phyloP scores from a whole-genome alignment of 2,113 vertebrate genomes.

The Ictalurus punctatus region DNA sequence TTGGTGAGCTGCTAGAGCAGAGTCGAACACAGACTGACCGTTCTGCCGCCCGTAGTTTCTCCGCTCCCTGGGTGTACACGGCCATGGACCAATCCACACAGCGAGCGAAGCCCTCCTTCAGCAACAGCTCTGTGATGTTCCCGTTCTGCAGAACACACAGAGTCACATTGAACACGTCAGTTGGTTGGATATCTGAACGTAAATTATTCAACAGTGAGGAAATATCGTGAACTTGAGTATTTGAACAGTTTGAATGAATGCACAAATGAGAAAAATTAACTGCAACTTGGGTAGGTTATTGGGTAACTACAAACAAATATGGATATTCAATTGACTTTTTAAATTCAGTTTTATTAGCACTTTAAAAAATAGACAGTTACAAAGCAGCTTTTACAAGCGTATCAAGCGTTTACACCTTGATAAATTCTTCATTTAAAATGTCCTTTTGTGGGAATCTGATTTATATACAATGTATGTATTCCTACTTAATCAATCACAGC shows the following conservation, averaged over 20 bases:
- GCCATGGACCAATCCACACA: constrained; percentile 98
- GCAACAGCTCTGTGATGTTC: constrained; percentile 93
- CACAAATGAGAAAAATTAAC: neutral
- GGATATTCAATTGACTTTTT: too few species aligned
- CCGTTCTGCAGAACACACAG: constrained; percentile 78
- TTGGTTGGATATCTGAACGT: neutral
- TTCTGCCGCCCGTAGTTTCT: constrained; percentile 90
- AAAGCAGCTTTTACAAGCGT: too few species aligned
- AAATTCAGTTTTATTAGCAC: too few species aligned
- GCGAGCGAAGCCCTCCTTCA: constrained; percentile 94
- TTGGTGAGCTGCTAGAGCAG: neutral
- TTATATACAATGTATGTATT: neutral
- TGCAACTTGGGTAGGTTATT: too few species aligned
- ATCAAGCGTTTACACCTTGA: neutral
- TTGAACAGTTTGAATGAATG: neutral
- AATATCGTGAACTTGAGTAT: neutral
- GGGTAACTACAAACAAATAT: too few species aligned
- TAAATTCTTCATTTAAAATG: too few species aligned
- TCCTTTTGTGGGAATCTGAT: too few species aligned
- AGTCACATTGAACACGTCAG: neutral
- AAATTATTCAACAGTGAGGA: neutral
- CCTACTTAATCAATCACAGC: neutral
- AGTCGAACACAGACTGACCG: constrained; percentile 68
- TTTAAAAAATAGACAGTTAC: too few species aligned
- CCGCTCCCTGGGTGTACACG: constrained; percentile 90